Evolutionary conservation across 2,797 vertebrate species (phyloP).

Genomic region (Tinamus major): DNA sequence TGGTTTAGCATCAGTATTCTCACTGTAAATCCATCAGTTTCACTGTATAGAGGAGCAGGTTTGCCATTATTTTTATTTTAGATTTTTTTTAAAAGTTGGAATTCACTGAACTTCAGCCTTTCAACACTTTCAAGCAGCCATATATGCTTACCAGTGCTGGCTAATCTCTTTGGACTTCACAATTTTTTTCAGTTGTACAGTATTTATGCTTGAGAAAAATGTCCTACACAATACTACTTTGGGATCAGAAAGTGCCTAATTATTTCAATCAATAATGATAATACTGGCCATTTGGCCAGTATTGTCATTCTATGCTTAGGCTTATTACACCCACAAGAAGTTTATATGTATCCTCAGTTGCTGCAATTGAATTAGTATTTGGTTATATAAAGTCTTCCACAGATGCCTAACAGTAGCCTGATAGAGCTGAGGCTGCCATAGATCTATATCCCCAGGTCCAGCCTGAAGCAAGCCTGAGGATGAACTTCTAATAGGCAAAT

Average conservation of each 20-base stretch:
- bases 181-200: background rate
- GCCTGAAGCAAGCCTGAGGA: background rate
- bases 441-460: background rate
- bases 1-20: background rate
- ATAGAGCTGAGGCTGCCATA: background rate
- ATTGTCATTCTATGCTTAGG: background rate
- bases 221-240: background rate
- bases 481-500: background rate
- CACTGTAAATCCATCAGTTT: background rate
- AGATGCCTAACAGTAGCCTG: background rate
- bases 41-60: background rate
- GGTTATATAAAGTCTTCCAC: background rate
- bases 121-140: background rate
- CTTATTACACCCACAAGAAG: background rate
- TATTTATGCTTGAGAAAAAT: background rate
- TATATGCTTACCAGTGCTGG: background rate
- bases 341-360: rapidly evolving
- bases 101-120: background rate
- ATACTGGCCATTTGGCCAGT: background rate
- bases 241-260: background rate
- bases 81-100: background rate
- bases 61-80: background rate
- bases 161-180: background rate
- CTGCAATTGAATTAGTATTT: background rate
- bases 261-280: background rate